Base-by-base conservation (phyloP, 2,113 vertebrate genomes). In the Eretmochelys imbricata region DNA sequence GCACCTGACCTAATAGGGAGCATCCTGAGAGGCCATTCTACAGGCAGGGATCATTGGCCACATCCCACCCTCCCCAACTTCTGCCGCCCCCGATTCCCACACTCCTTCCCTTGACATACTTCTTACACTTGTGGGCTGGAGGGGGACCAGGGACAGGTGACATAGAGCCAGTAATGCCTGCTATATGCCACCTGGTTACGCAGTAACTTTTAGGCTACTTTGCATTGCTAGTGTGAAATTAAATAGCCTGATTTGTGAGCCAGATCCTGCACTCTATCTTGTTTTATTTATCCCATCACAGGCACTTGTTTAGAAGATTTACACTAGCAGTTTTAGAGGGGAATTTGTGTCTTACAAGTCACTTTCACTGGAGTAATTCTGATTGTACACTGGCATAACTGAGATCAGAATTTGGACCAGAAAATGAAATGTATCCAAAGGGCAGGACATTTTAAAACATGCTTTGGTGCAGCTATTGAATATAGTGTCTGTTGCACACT, bases 261-360 rank as follows among this genome's bases (percentile, higher is more conserved):
- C 19, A 14, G 35, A 76, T 46, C 24, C 46, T 20, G n/a, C 22
- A 25, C 22, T 6, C 35, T 38, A 8, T n/a, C 65, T 11, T 76
- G 20, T 42, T 76, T 25, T 11, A 13, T 42, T 24, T 25, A 76
- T 11, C 42, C 54, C 80, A 38, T 85, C 85, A 78, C 11, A 80
- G 59, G 51, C 81, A 86, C 0, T 6, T 82, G 27, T 69, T 29
- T 84, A 81, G 49, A 69, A 20, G 48, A 48, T 20, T 0, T 2
- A 3, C 48, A 75, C 90, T 82, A 42, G 10, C 0, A 0, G 16
- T 87, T 35, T 59, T 0, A 0, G 42, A 59, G 72, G 84, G 12
- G 13, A 10, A 81, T 27, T 27, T 25, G 9, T 57, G n/a, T 27
- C 53, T 50, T 76, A 31, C 49, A 54, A 87, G 35, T 87, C 87